phyloP scores from a whole-genome alignment of 2,113 vertebrate genomes.

The Ctenomys sociabilis region DNA sequence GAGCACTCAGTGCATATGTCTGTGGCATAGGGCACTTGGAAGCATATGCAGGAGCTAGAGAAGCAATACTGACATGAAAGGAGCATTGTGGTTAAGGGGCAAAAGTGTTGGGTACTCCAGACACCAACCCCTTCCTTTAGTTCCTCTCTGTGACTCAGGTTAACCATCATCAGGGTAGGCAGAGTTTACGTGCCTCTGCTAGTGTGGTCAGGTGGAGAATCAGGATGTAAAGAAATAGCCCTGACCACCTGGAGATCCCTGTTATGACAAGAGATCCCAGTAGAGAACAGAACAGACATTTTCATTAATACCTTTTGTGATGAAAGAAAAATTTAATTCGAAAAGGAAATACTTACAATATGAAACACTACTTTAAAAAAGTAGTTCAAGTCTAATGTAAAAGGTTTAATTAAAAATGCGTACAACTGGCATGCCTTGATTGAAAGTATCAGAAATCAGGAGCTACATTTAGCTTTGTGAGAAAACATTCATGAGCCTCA shows the following conservation, averaged over 20 bases:
- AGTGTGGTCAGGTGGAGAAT: not conserved
- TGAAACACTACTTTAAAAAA: not conserved
- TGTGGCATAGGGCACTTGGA: not conserved
- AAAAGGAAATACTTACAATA: constrained; percentile 20
- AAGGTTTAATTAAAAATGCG: not conserved
- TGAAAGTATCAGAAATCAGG: not conserved
- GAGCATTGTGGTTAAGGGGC: not conserved
- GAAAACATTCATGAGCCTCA: not conserved
- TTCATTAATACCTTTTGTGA: constrained; percentile 23
- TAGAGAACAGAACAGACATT: constrained; percentile 20
- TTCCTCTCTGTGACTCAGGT: not conserved
- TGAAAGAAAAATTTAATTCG: constrained; percentile 45
- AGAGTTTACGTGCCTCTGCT: constrained; percentile 31
- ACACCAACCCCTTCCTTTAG: not conserved
- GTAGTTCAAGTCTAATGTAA: not conserved
- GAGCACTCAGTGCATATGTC: not conserved
- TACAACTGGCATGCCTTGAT: not conserved
- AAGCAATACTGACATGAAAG: not conserved
- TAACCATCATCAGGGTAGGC: not conserved
- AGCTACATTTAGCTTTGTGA: constrained; percentile 3
- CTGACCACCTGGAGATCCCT: too few species aligned
- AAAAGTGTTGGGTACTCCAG: not conserved
- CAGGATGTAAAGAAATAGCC: too few species aligned
- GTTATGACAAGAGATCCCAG: not conserved
- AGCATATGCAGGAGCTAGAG: not conserved